phyloP scores from a whole-genome alignment of 2,888 invertebrate species.

The Quadriops clusia region DNA sequence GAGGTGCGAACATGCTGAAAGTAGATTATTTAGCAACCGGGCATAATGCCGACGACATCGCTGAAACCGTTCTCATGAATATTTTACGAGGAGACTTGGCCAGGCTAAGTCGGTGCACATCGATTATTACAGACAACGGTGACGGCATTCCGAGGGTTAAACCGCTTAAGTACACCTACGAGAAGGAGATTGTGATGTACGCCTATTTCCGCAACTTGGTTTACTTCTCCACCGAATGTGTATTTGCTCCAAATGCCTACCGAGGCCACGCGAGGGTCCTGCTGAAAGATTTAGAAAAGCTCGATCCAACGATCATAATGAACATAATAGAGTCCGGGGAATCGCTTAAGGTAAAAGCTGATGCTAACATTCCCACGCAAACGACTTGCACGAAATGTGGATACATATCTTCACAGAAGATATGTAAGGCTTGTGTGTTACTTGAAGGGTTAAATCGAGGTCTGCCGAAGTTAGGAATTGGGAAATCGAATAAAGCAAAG shows the following conservation, averaged over 20 bases:
- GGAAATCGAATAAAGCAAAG: conserved; percentile 73
- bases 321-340: conserved; percentile 89
- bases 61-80: conserved; percentile 98
- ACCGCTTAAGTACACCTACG: conserved; percentile 94
- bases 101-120: conserved; percentile 81
- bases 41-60: conserved; percentile 95
- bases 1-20: conserved; percentile 78
- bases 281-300: conserved; percentile 90
- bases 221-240: conserved; percentile 98
- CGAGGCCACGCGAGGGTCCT: conserved; percentile 82
- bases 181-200: conserved; percentile 99
- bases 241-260: conserved; percentile 97
- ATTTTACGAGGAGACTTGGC: conserved; percentile 93
- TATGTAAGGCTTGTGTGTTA: conserved; percentile 94
- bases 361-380: conserved; percentile 68
- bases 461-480: conserved; percentile 79
- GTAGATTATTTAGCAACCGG: conserved; percentile 95
- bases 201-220: conserved; percentile 92
- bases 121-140: conserved; percentile 71
- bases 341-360: conserved; percentile 69
- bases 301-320: conserved; percentile 83
- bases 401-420: conserved; percentile 81
- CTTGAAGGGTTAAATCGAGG: conserved; percentile 93
- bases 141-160: conserved; percentile 85
- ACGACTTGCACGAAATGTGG: conserved; percentile 76